These are phyloP conservation scores for Catocala sponsa DNA, from an alignment of 2,888 invertebrate species.

Conservation along the genomic window DNA sequence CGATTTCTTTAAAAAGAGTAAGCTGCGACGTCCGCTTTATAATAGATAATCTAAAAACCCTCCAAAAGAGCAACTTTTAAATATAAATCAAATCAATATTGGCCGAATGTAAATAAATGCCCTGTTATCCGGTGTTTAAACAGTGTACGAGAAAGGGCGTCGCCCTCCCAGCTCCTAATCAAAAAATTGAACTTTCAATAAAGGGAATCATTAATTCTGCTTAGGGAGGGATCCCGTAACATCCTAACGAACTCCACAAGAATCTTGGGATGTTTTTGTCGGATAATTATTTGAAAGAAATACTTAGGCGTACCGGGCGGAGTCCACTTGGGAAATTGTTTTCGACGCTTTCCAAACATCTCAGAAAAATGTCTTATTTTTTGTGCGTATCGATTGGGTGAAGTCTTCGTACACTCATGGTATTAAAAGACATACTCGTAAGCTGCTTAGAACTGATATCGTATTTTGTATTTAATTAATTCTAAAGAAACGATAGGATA, in stretches of 20 bases:
- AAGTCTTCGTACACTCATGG: not conserved
- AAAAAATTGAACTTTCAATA: constrained; percentile 92
- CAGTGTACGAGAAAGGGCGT: constrained; percentile 67
- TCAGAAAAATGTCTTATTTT: constrained; percentile 36
- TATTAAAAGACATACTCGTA: no score
- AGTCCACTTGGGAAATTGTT: constrained; percentile 70
- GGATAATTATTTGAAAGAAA: constrained; percentile 73
- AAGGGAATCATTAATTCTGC: constrained; percentile 91
- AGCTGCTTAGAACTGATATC: no score
- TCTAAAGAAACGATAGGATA: no score
- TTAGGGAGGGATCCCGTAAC: constrained; percentile 74
- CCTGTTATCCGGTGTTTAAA: constrained; percentile 86
- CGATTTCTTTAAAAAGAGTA: no score
- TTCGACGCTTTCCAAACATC: constrained; percentile 55
- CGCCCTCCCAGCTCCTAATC: constrained; percentile 85
- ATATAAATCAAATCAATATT: constrained; percentile 79
- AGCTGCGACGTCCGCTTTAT: not conserved
- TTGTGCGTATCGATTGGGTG: constrained; percentile 19
- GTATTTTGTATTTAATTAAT: not conserved
- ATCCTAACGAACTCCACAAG: constrained; percentile 81
- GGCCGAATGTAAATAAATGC: constrained; percentile 84
- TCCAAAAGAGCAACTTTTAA: constrained; percentile 51
- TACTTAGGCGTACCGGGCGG: constrained; percentile 60
- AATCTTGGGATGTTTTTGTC: constrained; percentile 83
- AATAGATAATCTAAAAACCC: constrained; percentile 3